Evolutionary conservation across 2,888 invertebrate species (phyloP).

Genomic region (Ctena decussata): DNA sequence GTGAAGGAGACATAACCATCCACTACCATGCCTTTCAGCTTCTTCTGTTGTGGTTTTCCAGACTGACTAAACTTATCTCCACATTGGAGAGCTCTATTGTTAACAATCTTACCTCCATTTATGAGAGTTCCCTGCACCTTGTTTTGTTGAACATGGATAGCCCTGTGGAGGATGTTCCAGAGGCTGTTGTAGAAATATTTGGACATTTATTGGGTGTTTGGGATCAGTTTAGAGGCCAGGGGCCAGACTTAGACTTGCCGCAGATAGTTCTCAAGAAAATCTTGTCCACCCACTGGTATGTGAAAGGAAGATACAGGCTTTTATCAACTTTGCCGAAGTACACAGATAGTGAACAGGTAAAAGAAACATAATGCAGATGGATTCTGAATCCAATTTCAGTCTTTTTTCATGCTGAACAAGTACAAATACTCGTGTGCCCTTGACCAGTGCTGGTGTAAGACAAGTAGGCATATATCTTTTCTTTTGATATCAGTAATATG

Average conservation of each 20-base stretch:
- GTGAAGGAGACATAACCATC: slow-evolving; percentile 64
- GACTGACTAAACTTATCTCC: slow-evolving; percentile 47
- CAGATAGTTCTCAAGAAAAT: slow-evolving; percentile 56
- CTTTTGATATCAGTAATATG: too few relatives aligned
- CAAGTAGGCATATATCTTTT: too few relatives aligned
- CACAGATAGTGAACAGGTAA: slow-evolving; percentile 71
- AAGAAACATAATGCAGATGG: too few relatives aligned
- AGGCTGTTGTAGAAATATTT: slow-evolving; percentile 74
- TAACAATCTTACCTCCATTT: slow-evolving; percentile 27
- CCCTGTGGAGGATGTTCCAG: slow-evolving; percentile 84
- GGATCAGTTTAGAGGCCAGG: slow-evolving; percentile 40
- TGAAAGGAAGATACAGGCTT: slow-evolving; percentile 81
- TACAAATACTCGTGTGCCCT: too few relatives aligned
- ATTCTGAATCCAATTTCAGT: too few relatives aligned
- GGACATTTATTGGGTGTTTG: slow-evolving; percentile 71
- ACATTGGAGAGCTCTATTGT: slow-evolving; percentile 12
- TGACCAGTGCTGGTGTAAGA: too few relatives aligned
- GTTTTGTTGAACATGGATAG: slow-evolving; percentile 82
- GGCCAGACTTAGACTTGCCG: slow-evolving; percentile 47
- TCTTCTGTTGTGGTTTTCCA: slow-evolving; percentile 65
- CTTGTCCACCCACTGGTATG: slow-evolving; percentile 75
- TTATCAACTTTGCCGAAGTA: slow-evolving; percentile 74
- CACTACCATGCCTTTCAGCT: slow-evolving; percentile 71
- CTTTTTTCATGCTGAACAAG: too few relatives aligned
- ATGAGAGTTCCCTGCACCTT: slow-evolving; percentile 69